A percentile compares a stretch with the other conserved stretches of the same genome.
Conservation (phyloP, 2,113 vertebrate genomes). For the Cephalopterus ornatus region DNA sequence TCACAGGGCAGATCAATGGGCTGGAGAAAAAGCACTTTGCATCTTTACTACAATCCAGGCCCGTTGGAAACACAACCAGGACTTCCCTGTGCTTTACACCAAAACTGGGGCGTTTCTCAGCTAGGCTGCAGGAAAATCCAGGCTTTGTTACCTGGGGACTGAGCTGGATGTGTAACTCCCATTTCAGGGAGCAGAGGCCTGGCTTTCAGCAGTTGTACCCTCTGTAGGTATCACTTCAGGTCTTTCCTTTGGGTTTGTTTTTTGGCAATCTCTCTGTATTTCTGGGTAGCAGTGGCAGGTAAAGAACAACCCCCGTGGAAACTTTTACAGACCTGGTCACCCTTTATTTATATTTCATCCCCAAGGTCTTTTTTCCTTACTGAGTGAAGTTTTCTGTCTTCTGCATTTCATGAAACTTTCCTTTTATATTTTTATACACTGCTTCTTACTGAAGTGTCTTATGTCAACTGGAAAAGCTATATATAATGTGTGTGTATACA, state of each 20-base stretch:
- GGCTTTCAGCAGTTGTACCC: neutral
- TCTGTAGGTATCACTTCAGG: neutral
- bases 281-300: neutral
- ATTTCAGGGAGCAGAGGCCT: neutral
- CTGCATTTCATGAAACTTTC: neutral
- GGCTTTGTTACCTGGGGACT: neutral
- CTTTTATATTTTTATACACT: neutral
- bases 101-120: neutral
- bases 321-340: neutral
- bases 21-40: neutral
- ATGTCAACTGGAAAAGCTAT: constrained; percentile 21
- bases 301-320: neutral
- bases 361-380: neutral
- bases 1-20: neutral
- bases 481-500: constrained; percentile 15
- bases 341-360: neutral
- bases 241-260: neutral
- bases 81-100: neutral
- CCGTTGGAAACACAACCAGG: neutral
- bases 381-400: neutral
- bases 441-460: neutral
- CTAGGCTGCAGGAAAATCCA: neutral
- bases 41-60: neutral
- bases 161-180: neutral
- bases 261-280: neutral